phyloP scores from a whole-genome alignment of 2,113 vertebrate genomes.

The Microcebus jonahi region DNA sequence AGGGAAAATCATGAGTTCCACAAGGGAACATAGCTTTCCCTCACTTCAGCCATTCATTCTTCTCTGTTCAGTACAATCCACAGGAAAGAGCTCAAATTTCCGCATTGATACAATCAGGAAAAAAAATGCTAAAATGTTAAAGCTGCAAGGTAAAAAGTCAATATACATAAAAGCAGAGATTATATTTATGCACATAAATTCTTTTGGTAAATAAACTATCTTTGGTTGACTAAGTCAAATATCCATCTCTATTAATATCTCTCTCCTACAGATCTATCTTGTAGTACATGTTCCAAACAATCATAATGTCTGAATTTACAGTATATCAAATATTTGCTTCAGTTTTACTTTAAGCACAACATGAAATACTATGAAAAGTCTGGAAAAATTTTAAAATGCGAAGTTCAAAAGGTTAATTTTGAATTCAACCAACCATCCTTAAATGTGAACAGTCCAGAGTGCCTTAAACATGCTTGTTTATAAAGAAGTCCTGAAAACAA shows the following conservation, averaged over 20 bases:
- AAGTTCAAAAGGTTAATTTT: not conserved
- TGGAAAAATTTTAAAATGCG: not conserved
- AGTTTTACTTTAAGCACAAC: not conserved
- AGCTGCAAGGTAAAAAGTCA: no score
- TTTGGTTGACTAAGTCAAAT: not conserved
- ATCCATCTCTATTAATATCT: no score
- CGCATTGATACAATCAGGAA: no score
- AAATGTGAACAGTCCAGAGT: not conserved
- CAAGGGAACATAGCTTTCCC: fast-evolving
- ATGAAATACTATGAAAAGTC: not conserved
- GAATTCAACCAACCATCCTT: not conserved
- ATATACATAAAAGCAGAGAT: not conserved
- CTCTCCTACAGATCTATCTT: fast-evolving
- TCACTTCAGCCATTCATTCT: no score
- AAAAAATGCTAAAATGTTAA: not conserved
- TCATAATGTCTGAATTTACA: fast-evolving
- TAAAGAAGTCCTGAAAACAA: not conserved
- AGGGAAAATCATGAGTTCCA: not conserved
- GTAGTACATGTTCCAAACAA: not conserved
- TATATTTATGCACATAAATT: no score
- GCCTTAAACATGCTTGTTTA: fast-evolving
- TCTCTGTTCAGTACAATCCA: no score
- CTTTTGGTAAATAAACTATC: not conserved
- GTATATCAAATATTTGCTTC: not conserved
- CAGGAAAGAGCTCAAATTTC: not conserved